Percentiles rank a stretch among this genome's conserved stretches.
phyloP scores from a whole-genome alignment of 2,113 vertebrate species.

The Coptodon bakossiorum region DNA sequence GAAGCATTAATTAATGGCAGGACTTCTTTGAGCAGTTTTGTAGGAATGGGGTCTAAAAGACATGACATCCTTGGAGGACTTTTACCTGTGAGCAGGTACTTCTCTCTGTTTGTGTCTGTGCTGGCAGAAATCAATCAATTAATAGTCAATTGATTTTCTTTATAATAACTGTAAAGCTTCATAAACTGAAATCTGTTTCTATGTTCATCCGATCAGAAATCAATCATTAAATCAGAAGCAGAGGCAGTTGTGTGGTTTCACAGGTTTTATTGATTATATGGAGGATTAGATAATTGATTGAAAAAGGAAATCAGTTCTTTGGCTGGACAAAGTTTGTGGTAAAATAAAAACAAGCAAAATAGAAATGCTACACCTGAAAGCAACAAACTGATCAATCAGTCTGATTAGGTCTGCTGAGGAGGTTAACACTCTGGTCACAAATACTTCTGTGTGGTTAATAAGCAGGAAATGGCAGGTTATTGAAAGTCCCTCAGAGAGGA shows the following conservation, averaged over 20 bases:
- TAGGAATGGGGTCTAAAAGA: neutral
- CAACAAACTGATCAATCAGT: neutral
- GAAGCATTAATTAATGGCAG: neutral
- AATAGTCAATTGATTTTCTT: neutral
- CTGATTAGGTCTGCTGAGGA: neutral
- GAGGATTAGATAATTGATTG: neutral
- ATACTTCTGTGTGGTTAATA: neutral
- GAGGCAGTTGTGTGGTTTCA: neutral
- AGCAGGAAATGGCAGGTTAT: neutral
- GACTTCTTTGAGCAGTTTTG: neutral
- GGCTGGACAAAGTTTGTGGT: neutral
- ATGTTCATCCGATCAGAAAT: neutral
- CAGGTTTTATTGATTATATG: conserved; percentile 9
- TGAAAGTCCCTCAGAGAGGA: neutral
- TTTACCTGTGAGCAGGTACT: neutral
- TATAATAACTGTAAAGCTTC: neutral
- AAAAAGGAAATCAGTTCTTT: conserved; percentile 26
- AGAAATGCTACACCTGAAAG: neutral
- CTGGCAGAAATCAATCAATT: neutral
- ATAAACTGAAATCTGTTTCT: neutral
- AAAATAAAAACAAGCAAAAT: neutral
- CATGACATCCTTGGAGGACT: neutral
- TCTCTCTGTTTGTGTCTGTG: neutral
- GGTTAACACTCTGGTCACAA: neutral
- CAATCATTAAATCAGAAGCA: neutral